phyloP scores from a whole-genome alignment of 2,113 vertebrate genomes.

The Aptenodytes forsteri region DNA sequence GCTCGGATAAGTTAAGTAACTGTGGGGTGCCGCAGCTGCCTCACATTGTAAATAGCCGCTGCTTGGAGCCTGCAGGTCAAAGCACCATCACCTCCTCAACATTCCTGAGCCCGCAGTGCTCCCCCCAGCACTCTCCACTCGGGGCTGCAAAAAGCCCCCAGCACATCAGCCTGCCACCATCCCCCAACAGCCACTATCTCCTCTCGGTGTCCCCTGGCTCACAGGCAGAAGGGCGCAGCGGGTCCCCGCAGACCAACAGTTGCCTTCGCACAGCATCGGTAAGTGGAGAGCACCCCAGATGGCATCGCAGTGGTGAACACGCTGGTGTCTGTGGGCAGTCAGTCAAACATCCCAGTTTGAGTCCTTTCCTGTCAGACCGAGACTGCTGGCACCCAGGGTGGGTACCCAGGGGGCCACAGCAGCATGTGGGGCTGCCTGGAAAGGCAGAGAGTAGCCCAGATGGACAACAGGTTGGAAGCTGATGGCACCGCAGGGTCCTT shows the following conservation, averaged over 20 bases:
- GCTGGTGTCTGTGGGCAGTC: background rate
- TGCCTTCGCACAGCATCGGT: constrained; percentile 85
- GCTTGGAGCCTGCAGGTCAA: constrained; percentile 76
- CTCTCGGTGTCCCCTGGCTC: constrained; percentile 74
- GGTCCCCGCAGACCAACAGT: constrained; percentile 67
- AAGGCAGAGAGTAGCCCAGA: background rate
- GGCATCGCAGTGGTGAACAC: accelerated
- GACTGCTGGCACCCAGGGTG: background rate
- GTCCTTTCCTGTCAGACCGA: background rate
- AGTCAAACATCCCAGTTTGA: background rate
- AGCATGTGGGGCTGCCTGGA: background rate
- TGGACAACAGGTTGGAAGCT: background rate
- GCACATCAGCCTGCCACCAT: constrained; percentile 84
- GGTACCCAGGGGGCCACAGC: background rate
- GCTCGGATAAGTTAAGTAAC: constrained; percentile 77
- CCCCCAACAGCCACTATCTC: constrained; percentile 88
- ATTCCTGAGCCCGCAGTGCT: constrained; percentile 94
- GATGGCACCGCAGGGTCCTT: background rate
- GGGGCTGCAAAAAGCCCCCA: constrained; percentile 85
- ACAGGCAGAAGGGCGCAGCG: constrained; percentile 76
- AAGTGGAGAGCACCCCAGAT: background rate
- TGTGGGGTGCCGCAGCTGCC: constrained; percentile 69
- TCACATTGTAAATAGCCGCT: constrained; percentile 70
- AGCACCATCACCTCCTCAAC: constrained; percentile 82
- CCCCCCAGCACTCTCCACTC: constrained; percentile 88